These are phyloP conservation scores for Asobara japonica DNA, from an alignment of 1,140 invertebrate species.

Conservation along the genomic window DNA sequence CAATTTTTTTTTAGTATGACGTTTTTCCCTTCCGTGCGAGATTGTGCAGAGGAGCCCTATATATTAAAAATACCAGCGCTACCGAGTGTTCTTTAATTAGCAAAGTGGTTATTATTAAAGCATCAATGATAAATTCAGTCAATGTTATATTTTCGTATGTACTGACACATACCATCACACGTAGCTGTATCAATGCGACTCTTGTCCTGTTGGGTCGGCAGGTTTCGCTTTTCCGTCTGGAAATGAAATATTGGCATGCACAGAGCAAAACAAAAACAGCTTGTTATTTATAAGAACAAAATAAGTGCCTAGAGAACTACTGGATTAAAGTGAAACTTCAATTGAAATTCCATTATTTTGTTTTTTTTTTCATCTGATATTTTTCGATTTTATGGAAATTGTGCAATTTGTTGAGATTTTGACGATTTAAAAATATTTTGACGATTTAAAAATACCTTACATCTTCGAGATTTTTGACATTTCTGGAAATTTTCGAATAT, in stretches of 20 bases:
- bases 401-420: too few relatives aligned
- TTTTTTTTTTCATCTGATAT: too few relatives aligned
- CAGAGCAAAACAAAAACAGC: constrained; percentile 34
- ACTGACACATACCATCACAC: constrained; percentile 49
- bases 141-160: not conserved
- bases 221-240: constrained; percentile 51
- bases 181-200: constrained; percentile 43
- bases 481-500: too few relatives aligned
- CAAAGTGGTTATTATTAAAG: not conserved
- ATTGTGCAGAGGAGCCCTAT: too few relatives aligned
- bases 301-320: not conserved
- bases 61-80: too few relatives aligned
- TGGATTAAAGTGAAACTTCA: not conserved
- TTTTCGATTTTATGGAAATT: too few relatives aligned
- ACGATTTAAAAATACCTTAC: too few relatives aligned
- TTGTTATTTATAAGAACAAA: constrained; percentile 31
- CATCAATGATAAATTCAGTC: constrained; percentile 4
- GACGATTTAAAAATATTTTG: too few relatives aligned
- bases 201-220: constrained; percentile 46
- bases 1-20: too few relatives aligned
- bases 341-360: too few relatives aligned
- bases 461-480: too few relatives aligned
- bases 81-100: not conserved
- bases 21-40: too few relatives aligned
- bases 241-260: constrained; percentile 40